phyloP scores from a whole-genome alignment of 2,113 vertebrate genomes.

The Onychostoma macrolepis region DNA sequence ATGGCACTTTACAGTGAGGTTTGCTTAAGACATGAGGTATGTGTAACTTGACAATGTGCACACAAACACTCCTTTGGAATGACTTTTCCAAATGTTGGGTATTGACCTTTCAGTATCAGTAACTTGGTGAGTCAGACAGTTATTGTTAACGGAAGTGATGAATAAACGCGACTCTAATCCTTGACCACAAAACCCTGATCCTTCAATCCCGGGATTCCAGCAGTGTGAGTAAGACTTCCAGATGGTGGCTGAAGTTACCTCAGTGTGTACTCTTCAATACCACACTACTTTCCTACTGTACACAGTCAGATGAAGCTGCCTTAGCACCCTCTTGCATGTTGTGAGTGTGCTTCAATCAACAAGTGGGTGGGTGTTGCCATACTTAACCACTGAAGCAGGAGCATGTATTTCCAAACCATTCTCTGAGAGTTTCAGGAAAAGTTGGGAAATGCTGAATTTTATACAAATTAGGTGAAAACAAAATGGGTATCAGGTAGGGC shows the following conservation, averaged over 20 bases:
- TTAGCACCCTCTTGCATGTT: neutral
- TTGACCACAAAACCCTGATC: neutral
- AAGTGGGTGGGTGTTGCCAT: neutral
- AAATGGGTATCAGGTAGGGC: neutral
- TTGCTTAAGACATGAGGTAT: neutral
- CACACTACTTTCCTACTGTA: constrained; percentile 4
- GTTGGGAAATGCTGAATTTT: neutral
- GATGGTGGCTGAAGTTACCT: neutral
- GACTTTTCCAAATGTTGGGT: neutral
- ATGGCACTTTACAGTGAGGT: neutral
- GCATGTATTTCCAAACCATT: neutral
- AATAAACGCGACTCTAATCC: neutral
- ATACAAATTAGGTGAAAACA: neutral
- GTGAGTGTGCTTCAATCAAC: neutral
- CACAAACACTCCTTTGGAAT: constrained; percentile 11
- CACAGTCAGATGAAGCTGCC: neutral
- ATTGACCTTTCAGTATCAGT: neutral
- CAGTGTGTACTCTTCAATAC: constrained; percentile 13
- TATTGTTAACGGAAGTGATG: neutral
- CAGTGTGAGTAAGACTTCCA: neutral
- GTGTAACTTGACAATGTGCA: neutral
- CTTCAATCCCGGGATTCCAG: neutral
- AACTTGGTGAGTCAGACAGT: constrained; percentile 10
- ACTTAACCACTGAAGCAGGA: neutral
- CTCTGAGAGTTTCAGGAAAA: neutral